A percentile compares a stretch with the other conserved stretches of the same genome.
Evolutionary conservation across 2,888 invertebrate species (phyloP).

Genomic region (Eupithecia abbreviata): DNA sequence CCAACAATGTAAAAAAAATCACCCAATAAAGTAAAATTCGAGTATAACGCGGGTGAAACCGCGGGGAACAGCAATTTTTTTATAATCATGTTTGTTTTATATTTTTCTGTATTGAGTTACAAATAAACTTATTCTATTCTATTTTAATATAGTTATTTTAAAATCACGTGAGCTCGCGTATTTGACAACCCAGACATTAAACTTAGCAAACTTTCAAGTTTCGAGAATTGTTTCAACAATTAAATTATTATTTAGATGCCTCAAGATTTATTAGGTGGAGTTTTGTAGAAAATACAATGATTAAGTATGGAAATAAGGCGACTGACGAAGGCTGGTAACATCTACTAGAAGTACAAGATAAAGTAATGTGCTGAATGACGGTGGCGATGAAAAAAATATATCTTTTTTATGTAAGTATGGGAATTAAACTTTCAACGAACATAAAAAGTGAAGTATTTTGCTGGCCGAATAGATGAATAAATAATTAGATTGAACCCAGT

Average conservation of each 20-base stretch:
- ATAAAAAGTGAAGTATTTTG: slow-evolving; percentile 30
- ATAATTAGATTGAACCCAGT: slow-evolving; percentile 10
- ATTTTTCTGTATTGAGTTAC: too few species aligned
- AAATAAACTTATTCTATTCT: too few species aligned
- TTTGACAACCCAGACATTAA: neutral
- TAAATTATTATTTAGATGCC: neutral
- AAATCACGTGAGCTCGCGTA: neutral
- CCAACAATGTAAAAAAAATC: too few species aligned
- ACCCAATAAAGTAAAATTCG: too few species aligned
- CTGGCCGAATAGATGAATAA: slow-evolving; percentile 15
- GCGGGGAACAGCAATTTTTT: too few species aligned
- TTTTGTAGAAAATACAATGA: neutral
- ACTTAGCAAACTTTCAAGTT: slow-evolving; percentile 8
- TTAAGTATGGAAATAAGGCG: neutral
- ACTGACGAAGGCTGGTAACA: neutral
- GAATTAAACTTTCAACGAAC: slow-evolving; percentile 29
- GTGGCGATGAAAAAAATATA: slow-evolving; percentile 25
- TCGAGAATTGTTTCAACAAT: neutral
- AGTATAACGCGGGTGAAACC: too few species aligned
- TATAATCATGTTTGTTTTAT: too few species aligned
- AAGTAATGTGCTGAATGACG: neutral
- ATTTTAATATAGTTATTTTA: neutral
- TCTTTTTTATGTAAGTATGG: slow-evolving; percentile 26
- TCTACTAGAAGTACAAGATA: neutral
- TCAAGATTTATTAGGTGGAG: neutral